phyloP scores from a whole-genome alignment of 2,797 vertebrate genomes.

The Crenuchus spilurus region DNA sequence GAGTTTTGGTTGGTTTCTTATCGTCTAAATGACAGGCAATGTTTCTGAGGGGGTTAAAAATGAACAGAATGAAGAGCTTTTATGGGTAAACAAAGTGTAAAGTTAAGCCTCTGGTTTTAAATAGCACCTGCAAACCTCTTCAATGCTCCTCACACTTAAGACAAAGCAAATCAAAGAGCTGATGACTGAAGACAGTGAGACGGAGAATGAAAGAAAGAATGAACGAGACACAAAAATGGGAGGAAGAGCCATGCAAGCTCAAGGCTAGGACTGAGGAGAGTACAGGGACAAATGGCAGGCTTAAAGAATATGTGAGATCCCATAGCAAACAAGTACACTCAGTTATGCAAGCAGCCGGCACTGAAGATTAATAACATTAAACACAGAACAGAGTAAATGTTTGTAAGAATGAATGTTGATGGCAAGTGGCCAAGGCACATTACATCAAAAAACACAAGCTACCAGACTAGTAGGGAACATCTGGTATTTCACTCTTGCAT shows the following conservation, averaged over 20 bases:
- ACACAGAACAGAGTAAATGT: neutral
- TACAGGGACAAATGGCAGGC: neutral
- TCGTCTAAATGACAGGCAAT: constrained; percentile 10
- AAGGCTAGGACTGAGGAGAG: neutral
- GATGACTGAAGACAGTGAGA: constrained; percentile 4
- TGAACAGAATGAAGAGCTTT: constrained; percentile 57
- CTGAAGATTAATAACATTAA: neutral
- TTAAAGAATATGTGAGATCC: neutral
- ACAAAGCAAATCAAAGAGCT: constrained; percentile 6
- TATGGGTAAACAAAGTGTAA: neutral
- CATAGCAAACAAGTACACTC: too few species aligned
- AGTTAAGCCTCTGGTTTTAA: neutral
- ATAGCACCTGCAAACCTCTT: constrained; percentile 1
- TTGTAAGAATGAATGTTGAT: neutral
- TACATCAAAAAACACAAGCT: neutral
- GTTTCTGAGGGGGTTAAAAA: constrained; percentile 34
- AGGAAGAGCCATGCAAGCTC: constrained; percentile 1
- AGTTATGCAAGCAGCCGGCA: neutral
- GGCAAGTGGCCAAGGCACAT: neutral
- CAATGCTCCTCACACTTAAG: neutral
- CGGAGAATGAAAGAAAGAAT: constrained; percentile 28
- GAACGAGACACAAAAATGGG: constrained; percentile 28
- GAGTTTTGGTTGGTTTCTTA: neutral
- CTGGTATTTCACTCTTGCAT: neutral
- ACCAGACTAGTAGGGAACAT: neutral